Evolutionary conservation across 2,888 invertebrate species (phyloP).

Genomic region (Amblyjoppa fuscipennis): DNA sequence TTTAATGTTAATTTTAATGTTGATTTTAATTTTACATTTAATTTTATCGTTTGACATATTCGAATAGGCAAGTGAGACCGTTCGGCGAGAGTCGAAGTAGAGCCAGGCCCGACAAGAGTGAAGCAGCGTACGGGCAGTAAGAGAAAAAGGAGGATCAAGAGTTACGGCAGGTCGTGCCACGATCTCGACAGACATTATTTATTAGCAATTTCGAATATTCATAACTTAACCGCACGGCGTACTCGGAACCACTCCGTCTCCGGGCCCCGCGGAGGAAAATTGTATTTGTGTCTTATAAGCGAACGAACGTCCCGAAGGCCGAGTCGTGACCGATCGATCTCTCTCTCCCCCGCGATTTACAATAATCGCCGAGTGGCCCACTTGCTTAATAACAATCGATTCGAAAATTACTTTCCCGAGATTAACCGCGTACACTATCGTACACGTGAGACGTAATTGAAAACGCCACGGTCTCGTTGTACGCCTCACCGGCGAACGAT

Average conservation of each 20-base stretch:
- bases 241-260: conserved; percentile 32
- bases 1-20: background rate
- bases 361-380: conserved; percentile 69
- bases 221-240: conserved; percentile 62
- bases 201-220: conserved; percentile 72
- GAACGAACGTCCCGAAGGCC: conserved; percentile 66
- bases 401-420: conserved; percentile 63
- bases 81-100: conserved; percentile 27
- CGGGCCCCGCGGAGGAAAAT: conserved; percentile 8
- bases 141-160: conserved; percentile 57
- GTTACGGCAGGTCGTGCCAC: conserved; percentile 63
- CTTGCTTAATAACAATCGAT: conserved; percentile 68
- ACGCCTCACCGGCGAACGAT: conserved; percentile 8
- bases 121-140: conserved; percentile 3
- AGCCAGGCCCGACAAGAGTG: conserved; percentile 34
- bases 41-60: background rate
- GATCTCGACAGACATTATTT: conserved; percentile 69
- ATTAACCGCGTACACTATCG: conserved; percentile 43
- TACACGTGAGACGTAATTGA: conserved; percentile 51
- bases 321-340: conserved; percentile 71
- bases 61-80: background rate
- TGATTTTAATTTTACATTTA: background rate
- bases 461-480: conserved; percentile 39
- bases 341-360: conserved; percentile 67
- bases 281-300: conserved; percentile 35